These are phyloP conservation scores for Lasioglossum calceatum DNA, from an alignment of 2,888 invertebrate species.

Conservation along the genomic window DNA sequence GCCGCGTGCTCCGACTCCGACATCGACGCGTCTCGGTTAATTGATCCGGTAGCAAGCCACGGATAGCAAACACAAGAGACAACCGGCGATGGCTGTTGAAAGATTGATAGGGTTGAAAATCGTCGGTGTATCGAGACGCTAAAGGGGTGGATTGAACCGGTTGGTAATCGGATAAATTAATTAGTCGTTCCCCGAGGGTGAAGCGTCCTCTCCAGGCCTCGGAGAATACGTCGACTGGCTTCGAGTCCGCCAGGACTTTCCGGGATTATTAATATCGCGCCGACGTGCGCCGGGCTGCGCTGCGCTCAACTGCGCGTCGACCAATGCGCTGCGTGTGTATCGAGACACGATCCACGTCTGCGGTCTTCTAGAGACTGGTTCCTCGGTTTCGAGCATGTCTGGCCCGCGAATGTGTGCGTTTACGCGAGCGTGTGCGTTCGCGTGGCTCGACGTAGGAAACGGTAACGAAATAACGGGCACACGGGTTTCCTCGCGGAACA, in stretches of 20 bases:
- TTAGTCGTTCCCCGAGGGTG: constrained; percentile 31
- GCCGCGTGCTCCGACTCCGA: neutral
- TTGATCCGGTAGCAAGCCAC: neutral
- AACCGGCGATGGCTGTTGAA: neutral
- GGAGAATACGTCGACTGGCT: neutral
- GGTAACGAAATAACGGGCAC: constrained; percentile 5
- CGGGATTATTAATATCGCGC: constrained; percentile 17
- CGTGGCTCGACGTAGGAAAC: neutral
- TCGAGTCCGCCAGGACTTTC: constrained; percentile 10
- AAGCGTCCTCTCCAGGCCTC: constrained; percentile 8
- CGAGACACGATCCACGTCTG: neutral
- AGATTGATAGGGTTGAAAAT: constrained; percentile 19
- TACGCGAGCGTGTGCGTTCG: neutral
- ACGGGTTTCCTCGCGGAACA: neutral
- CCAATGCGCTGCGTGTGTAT: neutral
- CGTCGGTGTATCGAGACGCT: constrained; percentile 17
- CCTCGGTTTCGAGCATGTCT: neutral
- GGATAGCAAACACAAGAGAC: constrained; percentile 13
- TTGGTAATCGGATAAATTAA: constrained; percentile 35
- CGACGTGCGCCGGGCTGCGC: neutral
- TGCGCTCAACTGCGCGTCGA: neutral
- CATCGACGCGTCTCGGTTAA: neutral
- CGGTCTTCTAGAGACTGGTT: neutral
- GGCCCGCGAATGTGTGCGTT: neutral
- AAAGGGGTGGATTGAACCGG: constrained; percentile 6